Evolutionary conservation across 2,888 invertebrate genomes (phyloP), one percentile per base, ranked within the genome.

Genomic region (Azorinus chamasolen): DNA sequence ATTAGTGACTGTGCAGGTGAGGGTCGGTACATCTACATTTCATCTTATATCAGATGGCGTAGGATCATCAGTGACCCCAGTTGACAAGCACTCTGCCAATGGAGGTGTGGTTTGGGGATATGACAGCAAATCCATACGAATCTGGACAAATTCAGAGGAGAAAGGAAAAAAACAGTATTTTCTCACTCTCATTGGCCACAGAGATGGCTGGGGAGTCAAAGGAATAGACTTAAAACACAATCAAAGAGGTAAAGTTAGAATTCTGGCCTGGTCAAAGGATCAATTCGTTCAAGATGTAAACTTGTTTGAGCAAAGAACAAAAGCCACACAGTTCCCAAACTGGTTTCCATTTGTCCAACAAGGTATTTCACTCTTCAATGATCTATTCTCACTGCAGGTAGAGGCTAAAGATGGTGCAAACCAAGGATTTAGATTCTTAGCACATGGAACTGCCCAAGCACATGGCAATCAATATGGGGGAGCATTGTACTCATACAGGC

Each of bases 381-480:
- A 76, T 39, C 45, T 76, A 22, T n/a, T 71, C 10, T 58, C 61
- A 6, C 57, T 65, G 14, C 39, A 50, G 20, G 61, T 65, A 2
- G 53, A 76, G 45, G 76, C 76, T 1, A 45, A 20, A 20, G 59
- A 64, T 41, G 76, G 76, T n/a, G 27, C 41, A 20, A 76, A 76
- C 41, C 18, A 61, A 57, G 76, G 76, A 16, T 76, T 53, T 22
- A 39, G 70, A 20, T 76, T 76, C 41, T 41, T 22, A 10, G 76
- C 57, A 12, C 71, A 62, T 27, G 76, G 76, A 16, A 46, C 41
- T n/a, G 58, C 70, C 1, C 70, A 76, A n/a, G 37, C 64, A 0
- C 32, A 37, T n/a, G 20, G 14, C 2, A 22, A 41, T 5, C 61
- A 59, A 14, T 76, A 51, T 53, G 76, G 76, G 14, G 76, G 76